Evolutionary conservation across 2,797 vertebrate species (phyloP), one percentile per base, ranked within the genome.

Genomic region (Neoniphon sammara): DNA sequence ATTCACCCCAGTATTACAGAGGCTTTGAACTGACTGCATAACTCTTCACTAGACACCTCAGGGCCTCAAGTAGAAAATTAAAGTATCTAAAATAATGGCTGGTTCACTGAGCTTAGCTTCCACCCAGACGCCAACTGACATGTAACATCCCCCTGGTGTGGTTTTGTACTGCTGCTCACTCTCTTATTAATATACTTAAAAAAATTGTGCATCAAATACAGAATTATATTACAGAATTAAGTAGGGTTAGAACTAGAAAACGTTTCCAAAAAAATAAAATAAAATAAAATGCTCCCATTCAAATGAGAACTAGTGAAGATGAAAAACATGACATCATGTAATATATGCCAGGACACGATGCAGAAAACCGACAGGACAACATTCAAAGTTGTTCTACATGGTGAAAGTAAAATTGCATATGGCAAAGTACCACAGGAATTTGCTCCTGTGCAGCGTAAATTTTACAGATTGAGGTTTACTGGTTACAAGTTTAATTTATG

Each of bases 131-230:
- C 11, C 39, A 85, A 2, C 14, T 71, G 58, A 57, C 14, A 66
- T 81, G 39, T 12, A 42, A 47, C 34, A 70, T 53, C 64, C 46
- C 21, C 67, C 42, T 17, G 11, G 12, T 44, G 36, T 30, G n/a
- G 61, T 81, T 72, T 76, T 12, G 63, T 67, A 69, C 55, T 56
- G 20, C 36, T 60, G 56, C 55, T 46, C 25, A 30, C 34, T 21
- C 39, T 27, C 23, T 10, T 42, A 54, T 55, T 55, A 31, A n/a
- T 77, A 49, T 53, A 49, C 66, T 68, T 65, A 7, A 7, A 20
- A 30, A 27, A 68, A 75, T 30, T 20, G 70, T 66, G 20, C 25
- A 50, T 53, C n/a, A 60, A 42, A 82, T 52, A 44, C 2, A 68
- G 77, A 76, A 42, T 1, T 3, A 42, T 12, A 74, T 54, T 46